A percentile compares a stretch with the other conserved stretches of the same genome.
Conservation (phyloP, 2,888 invertebrate genomes). For the Halocaridina rubra region DNA sequence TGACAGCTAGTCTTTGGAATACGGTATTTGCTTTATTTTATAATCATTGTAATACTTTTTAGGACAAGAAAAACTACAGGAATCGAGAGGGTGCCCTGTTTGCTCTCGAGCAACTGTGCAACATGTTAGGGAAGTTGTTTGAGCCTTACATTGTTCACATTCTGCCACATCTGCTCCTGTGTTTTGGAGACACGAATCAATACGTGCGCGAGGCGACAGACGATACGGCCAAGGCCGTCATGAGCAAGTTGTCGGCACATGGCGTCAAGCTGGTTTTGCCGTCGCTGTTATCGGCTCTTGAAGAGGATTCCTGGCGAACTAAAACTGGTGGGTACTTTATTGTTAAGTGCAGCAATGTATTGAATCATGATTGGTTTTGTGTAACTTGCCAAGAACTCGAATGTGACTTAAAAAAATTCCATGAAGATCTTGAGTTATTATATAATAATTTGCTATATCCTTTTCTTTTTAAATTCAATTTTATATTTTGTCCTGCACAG, state of each 20-base stretch:
- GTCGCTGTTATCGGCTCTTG: slow-evolving; percentile 88
- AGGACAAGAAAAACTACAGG: slow-evolving; percentile 93
- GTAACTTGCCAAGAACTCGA: no score
- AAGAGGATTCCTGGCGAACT: slow-evolving; percentile 99
- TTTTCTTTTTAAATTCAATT: no score
- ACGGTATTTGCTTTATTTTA: no score
- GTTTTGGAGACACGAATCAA: slow-evolving; percentile 91
- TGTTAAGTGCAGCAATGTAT: no score
- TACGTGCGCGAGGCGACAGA: slow-evolving; percentile 95
- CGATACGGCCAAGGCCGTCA: slow-evolving; percentile 93
- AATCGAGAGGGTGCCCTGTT: slow-evolving; percentile 95
- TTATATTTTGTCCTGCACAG: slow-evolving; percentile 70
- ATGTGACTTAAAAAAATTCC: no score
- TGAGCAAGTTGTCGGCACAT: slow-evolving; percentile 92
- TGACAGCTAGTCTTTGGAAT: no score
- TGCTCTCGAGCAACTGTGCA: slow-evolving; percentile 96
- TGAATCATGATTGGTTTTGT: no score
- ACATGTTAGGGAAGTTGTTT: slow-evolving; percentile 93
- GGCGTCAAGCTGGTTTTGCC: slow-evolving; percentile 98
- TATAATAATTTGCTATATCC: no score
- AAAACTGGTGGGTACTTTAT: slow-evolving; percentile 86
- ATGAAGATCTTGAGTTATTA: no score
- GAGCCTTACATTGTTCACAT: slow-evolving; percentile 99
- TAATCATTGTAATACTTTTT: no score
- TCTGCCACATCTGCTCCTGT: slow-evolving; percentile 90